Base-by-base conservation (phyloP, 2,888 invertebrate species). In the Hemicrepidius hirtus region DNA sequence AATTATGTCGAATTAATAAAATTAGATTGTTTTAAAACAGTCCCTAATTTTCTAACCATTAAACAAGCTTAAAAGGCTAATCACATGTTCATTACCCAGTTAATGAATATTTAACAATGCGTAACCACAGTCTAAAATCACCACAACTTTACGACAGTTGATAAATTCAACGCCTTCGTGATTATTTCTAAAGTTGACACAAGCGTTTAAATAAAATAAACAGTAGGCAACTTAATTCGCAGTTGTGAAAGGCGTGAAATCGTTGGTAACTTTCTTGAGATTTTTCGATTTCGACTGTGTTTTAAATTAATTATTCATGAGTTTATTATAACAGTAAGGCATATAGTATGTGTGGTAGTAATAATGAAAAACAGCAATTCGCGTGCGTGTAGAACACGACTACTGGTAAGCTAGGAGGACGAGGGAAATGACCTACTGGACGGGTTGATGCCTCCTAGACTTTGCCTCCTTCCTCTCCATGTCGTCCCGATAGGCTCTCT, bases 341-440 rank as follows among this genome's bases (percentile, higher is more conserved):
- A 18, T 57, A 57, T 57, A 57, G 24, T 57, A 57, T 57, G 57
- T 5, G 13, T 5, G 13, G 57, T 57, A 57, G 57, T 57, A 57
- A 57, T 57, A 40, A 20, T 18, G n/a, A 16, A 46, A 63, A 46
- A 50, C 49, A 50, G 32, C 66, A 60, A 67, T 66, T 75, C 46
- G 76, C 72, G 72, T 74, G 72, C 64, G 46, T 55, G 63, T 18
- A 13, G 12, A 57, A 21, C 67, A 55, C 55, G 66, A 28, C 28
- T 37, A 35, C 32, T 63, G 16, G 28, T 35, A 35, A 37, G 50
- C 37, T 50, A 50, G 40, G 24, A 32, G 64, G 50, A 41, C 69
- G 75, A 73, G 79, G 78, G 75, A 77, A 79, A 78, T 77, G 79
- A 79, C 78, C 79, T 75, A 76, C 57, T 75, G 71, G 60, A 71